These are phyloP conservation scores for Gastrophysa polygoni DNA, from an alignment of 2,888 invertebrate species.

Conservation along the genomic window DNA sequence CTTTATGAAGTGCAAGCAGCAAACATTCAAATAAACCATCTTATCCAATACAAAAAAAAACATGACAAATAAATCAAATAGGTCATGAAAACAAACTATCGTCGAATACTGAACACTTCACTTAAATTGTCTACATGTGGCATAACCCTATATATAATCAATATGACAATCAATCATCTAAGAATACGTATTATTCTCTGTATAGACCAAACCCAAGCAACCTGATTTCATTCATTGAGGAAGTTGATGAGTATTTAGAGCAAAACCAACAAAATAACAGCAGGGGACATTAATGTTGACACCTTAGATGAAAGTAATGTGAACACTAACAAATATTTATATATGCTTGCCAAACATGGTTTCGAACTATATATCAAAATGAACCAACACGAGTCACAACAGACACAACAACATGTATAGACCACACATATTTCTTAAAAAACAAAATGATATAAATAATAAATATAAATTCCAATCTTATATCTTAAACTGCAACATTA, in stretches of 20 bases:
- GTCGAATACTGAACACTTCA: too few relatives aligned
- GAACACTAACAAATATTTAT: background rate
- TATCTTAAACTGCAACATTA: background rate
- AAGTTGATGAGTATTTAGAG: slow-evolving; percentile 3
- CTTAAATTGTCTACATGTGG: background rate
- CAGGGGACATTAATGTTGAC: slow-evolving; percentile 8
- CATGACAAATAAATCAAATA: too few relatives aligned
- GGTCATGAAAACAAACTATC: too few relatives aligned
- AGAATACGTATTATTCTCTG: slow-evolving; percentile 1
- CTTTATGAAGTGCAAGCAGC: too few relatives aligned
- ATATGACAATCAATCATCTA: background rate
- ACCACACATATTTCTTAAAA: too few relatives aligned
- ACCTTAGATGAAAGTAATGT: slow-evolving; percentile 5
- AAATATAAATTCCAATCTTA: background rate
- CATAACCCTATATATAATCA: slow-evolving; percentile 6
- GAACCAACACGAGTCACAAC: too few relatives aligned
- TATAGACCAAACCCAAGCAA: slow-evolving; percentile 8
- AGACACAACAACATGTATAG: too few relatives aligned
- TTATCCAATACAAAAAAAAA: too few relatives aligned
- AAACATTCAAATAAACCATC: too few relatives aligned
- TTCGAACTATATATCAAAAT: too few relatives aligned
- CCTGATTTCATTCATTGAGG: slow-evolving; percentile 1
- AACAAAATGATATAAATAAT: slow-evolving; percentile 2
- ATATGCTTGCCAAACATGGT: too few relatives aligned
- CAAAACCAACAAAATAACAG: background rate